Evolutionary conservation across 2,888 invertebrate genomes (phyloP).

Genomic region (Dugesia japonica): DNA sequence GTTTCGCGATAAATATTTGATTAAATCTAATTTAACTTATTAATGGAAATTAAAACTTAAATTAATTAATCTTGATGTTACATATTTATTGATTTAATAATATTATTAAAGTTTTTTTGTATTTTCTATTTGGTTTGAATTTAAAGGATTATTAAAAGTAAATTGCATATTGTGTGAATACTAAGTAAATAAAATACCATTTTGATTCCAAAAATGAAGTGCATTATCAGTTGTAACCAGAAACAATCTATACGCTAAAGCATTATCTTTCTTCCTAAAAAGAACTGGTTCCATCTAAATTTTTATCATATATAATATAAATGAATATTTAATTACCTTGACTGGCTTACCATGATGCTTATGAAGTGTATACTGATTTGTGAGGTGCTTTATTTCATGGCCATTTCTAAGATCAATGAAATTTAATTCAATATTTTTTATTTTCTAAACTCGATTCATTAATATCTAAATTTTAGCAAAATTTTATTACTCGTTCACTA

Average conservation of each 20-base stretch:
- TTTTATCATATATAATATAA: background rate
- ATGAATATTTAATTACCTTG: background rate
- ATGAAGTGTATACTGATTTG: background rate
- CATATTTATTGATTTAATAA: too few species aligned
- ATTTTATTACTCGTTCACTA: background rate
- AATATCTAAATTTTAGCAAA: background rate
- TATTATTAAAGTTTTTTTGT: too few species aligned
- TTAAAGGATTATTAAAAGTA: too few species aligned
- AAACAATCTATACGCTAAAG: background rate
- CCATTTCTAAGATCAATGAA: background rate
- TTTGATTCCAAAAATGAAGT: background rate
- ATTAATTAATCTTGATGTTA: too few species aligned
- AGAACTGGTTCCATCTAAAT: background rate
- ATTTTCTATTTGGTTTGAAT: too few species aligned
- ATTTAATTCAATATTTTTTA: background rate
- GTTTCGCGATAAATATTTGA: too few species aligned
- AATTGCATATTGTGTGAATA: too few species aligned
- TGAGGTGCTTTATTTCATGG: background rate
- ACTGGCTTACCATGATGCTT: background rate
- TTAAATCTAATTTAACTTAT: too few species aligned
- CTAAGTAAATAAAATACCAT: too few species aligned
- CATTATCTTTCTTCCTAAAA: background rate
- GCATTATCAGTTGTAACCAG: background rate
- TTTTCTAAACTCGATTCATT: background rate
- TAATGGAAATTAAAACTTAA: too few species aligned